These are phyloP conservation scores for Perca fluviatilis DNA, from an alignment of 2,113 vertebrate genomes.

Conservation along the genomic window DNA sequence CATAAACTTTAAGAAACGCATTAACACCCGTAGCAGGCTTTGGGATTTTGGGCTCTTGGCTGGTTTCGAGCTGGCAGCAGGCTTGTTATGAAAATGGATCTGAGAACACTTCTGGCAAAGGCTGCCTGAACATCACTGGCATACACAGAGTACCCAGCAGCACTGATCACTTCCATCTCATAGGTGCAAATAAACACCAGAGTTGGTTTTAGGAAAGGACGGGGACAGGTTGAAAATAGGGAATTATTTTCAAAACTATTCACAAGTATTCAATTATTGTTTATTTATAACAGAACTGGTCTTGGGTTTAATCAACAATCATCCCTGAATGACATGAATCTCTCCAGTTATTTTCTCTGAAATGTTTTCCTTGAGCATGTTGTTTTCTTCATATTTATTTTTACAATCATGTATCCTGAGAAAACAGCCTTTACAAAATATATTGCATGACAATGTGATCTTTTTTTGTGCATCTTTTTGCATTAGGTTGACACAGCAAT, in stretches of 20 bases:
- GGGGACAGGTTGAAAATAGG: neutral
- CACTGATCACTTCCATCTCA: constrained; percentile 61
- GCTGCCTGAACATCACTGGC: constrained; percentile 58
- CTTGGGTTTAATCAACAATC: constrained; percentile 3
- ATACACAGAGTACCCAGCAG: constrained; percentile 54
- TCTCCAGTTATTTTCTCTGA: neutral
- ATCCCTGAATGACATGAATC: neutral
- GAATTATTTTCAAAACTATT: neutral
- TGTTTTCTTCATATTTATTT: constrained; percentile 4
- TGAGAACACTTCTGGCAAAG: constrained; percentile 68
- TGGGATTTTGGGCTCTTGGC: constrained; percentile 66
- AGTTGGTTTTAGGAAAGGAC: constrained; percentile 16
- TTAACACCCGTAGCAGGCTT: constrained; percentile 57
- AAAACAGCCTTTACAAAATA: constrained; percentile 20
- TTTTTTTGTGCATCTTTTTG: constrained; percentile 1
- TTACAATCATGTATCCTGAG: neutral
- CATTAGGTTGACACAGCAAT: constrained; percentile 21
- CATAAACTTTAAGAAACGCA: constrained; percentile 58
- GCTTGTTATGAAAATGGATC: constrained; percentile 72
- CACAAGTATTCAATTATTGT: neutral
- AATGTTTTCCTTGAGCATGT: neutral
- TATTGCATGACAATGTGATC: no score
- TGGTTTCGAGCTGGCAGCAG: constrained; percentile 35
- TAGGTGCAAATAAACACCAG: constrained; percentile 55
- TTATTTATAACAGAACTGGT: neutral